Conservation (phyloP, 2,797 vertebrate species). For the Coregonus ussuriensis region DNA sequence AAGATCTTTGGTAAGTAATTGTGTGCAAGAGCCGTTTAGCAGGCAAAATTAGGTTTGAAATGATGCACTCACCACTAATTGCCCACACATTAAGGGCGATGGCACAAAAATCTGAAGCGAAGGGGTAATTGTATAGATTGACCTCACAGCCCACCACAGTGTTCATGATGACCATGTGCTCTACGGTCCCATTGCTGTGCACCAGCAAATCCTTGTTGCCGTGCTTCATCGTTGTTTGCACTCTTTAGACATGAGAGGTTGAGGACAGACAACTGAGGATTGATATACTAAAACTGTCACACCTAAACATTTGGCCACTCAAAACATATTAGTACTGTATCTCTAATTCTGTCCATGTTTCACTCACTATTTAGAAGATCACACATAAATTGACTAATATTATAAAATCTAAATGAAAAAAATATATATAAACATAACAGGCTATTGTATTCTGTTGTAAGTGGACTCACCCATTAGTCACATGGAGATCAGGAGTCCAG, state of each 20-base stretch:
- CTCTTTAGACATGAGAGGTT: not conserved
- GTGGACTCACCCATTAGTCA: not conserved
- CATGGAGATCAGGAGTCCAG: not conserved
- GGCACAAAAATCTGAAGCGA: constrained; percentile 64
- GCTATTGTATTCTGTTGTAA: not conserved
- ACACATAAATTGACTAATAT: not conserved
- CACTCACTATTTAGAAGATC: not conserved
- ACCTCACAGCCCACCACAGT: constrained; percentile 68
- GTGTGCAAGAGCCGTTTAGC: not conserved
- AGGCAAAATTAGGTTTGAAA: not conserved
- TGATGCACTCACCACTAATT: constrained; percentile 44
- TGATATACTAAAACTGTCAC: not conserved
- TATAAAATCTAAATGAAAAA: not conserved
- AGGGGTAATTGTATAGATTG: constrained; percentile 76
- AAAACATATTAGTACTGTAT: not conserved
- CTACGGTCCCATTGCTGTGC: constrained; percentile 58
- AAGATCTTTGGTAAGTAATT: not conserved
- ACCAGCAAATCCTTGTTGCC: constrained; percentile 46
- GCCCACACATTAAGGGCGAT: constrained; percentile 68
- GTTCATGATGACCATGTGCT: constrained; percentile 51
- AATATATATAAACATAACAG: not conserved
- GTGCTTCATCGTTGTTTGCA: not conserved
- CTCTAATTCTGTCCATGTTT: not conserved
- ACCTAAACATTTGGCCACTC: not conserved
- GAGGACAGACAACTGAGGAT: not conserved